A percentile compares a stretch with the other conserved stretches of the same genome.
Evolutionary conservation across 2,888 invertebrate species (phyloP).

Genomic region (Thymelicus lineola): DNA sequence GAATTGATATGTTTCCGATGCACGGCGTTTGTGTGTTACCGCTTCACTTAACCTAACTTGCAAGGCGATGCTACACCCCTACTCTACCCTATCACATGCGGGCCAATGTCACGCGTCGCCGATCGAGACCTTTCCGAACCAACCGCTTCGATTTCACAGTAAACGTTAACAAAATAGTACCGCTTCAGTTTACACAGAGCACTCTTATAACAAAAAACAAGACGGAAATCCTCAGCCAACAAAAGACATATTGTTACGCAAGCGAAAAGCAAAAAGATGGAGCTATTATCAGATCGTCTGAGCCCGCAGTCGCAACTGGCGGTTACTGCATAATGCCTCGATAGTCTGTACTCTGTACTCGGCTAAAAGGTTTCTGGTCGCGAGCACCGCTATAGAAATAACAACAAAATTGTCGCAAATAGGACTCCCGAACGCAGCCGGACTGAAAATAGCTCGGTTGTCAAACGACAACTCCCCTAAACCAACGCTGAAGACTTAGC

Average conservation of each 20-base stretch:
- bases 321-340: conserved; percentile 30
- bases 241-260: conserved; percentile 33
- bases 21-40: conserved; percentile 88
- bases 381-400: conserved; percentile 31
- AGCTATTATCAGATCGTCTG: conserved; percentile 49
- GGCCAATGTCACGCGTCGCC: conserved; percentile 79
- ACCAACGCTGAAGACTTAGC: conserved; percentile 62
- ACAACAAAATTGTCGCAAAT: conserved; percentile 40
- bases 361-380: conserved; percentile 33
- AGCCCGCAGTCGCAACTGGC: conserved; percentile 48
- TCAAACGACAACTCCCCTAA: conserved; percentile 67
- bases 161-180: conserved; percentile 53
- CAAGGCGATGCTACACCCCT: conserved; percentile 83
- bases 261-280: conserved; percentile 57
- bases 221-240: conserved; percentile 21
- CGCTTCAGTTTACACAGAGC: conserved; percentile 20
- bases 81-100: conserved; percentile 81
- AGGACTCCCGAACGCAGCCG: conserved; percentile 40
- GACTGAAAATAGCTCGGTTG: conserved; percentile 52
- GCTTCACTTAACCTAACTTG: conserved; percentile 84
- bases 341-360: conserved; percentile 45
- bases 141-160: conserved; percentile 75
- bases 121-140: conserved; percentile 57
- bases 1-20: conserved; percentile 92
- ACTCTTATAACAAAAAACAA: conserved; percentile 22